Conservation (phyloP, 1,140 invertebrate genomes). For the Caligus rogercresseyi region DNA sequence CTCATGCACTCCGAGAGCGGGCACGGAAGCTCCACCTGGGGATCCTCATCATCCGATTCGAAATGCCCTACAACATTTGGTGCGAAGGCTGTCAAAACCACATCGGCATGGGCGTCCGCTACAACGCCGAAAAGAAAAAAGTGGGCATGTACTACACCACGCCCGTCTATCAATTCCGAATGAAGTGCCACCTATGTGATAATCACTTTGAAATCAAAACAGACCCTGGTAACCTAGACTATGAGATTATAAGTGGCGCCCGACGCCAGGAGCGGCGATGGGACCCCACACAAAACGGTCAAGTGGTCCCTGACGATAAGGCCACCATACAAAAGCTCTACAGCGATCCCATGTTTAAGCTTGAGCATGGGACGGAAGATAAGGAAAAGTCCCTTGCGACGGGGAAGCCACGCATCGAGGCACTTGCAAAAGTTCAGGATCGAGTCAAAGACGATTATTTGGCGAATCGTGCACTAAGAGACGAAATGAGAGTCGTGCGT, state of each 20-base stretch:
- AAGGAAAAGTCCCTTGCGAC: constrained; percentile 44
- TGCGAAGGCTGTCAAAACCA: constrained; percentile 94
- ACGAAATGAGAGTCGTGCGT: constrained; percentile 60
- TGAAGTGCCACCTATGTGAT: constrained; percentile 96
- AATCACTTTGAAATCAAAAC: constrained; percentile 98
- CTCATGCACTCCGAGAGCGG: constrained; percentile 85
- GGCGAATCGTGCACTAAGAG: constrained; percentile 59
- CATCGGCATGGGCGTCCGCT: constrained; percentile 94
- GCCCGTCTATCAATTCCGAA: constrained; percentile 90
- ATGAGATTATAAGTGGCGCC: constrained; percentile 83
- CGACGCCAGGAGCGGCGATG: constrained; percentile 89
- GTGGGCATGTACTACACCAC: constrained; percentile 94
- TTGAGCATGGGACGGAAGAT: constrained; percentile 78
- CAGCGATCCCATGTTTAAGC: constrained; percentile 85
- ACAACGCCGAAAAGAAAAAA: constrained; percentile 98
- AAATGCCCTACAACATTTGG: constrained; percentile 99
- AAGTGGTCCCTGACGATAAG: constrained; percentile 73
- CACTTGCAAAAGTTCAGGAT: constrained; percentile 46
- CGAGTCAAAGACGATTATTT: constrained; percentile 60
- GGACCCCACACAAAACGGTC: constrained; percentile 91
- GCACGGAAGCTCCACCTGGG: constrained; percentile 84
- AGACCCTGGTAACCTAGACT: constrained; percentile 96
- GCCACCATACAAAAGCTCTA: constrained; percentile 64
- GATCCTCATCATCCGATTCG: constrained; percentile 95
- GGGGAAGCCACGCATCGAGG: constrained; percentile 54